Evolutionary conservation across 1,140 invertebrate genomes (phyloP).

Genomic region (Nomia melanderi): DNA sequence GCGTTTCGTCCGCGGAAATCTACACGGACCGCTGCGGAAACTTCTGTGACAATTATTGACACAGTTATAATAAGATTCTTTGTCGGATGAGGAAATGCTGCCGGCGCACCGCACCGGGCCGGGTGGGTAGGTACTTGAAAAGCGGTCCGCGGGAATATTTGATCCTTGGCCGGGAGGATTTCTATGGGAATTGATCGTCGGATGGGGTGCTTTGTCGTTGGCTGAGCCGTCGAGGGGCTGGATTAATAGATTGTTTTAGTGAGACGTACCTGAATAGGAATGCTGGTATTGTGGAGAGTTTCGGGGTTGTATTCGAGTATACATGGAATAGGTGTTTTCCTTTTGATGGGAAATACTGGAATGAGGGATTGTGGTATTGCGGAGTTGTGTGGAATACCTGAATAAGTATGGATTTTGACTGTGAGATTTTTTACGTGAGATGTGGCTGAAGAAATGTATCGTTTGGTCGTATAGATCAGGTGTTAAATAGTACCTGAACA

Average conservation of each 20-base stretch:
- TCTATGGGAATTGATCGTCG: not conserved
- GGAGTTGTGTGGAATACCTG: no score
- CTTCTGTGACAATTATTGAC: slow-evolving; percentile 11
- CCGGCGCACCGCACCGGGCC: no score
- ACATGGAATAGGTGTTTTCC: no score
- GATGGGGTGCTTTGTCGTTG: not conserved
- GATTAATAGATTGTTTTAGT: not conserved
- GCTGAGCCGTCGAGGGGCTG: not conserved
- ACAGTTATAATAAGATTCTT: slow-evolving; percentile 7
- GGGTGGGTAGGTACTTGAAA: not conserved
- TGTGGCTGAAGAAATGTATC: no score
- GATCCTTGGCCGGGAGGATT: not conserved
- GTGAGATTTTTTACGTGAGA: no score
- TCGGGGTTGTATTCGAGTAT: no score
- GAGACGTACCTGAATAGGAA: not conserved
- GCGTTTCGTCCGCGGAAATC: slow-evolving; percentile 5
- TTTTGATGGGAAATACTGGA: no score
- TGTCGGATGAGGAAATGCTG: not conserved
- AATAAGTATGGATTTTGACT: no score
- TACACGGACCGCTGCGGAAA: not conserved
- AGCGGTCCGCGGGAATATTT: not conserved
- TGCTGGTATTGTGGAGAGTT: no score
- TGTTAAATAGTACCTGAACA: no score
- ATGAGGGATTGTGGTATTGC: no score
- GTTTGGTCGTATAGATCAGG: no score